Evolutionary conservation across 2,113 vertebrate genomes (phyloP).

Genomic region (Hydropotes inermis): DNA sequence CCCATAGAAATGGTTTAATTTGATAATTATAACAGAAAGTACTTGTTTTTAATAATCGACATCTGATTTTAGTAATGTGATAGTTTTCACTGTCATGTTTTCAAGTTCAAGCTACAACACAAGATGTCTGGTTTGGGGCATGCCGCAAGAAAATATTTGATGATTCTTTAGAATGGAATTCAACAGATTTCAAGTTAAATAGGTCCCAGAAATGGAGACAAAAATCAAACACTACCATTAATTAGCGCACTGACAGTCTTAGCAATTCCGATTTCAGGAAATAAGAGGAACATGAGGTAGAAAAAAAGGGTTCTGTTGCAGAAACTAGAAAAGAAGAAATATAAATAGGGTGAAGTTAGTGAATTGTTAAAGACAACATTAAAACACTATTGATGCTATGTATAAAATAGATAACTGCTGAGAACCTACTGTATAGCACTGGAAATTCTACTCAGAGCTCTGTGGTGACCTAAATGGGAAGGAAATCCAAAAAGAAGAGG

Average conservation of each 20-base stretch:
- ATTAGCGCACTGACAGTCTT: neutral
- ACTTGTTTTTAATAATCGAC: neutral
- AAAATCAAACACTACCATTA: neutral
- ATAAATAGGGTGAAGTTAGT: neutral
- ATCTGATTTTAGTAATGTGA: constrained; percentile 10
- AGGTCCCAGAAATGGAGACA: neutral
- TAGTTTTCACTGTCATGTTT: neutral
- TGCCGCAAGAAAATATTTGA: neutral
- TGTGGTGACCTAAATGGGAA: neutral
- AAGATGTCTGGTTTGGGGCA: neutral
- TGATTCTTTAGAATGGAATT: neutral
- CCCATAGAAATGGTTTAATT: constrained; percentile 7
- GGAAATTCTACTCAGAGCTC: neutral
- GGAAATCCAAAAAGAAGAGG: neutral
- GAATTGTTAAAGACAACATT: neutral
- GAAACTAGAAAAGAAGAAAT: neutral
- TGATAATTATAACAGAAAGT: neutral
- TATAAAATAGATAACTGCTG: neutral
- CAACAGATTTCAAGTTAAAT: neutral
- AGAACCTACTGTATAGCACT: neutral
- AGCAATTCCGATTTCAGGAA: neutral
- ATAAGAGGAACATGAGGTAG: neutral
- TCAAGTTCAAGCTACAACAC: neutral
- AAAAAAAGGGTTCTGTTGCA: neutral
- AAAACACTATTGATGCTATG: neutral